phyloP scores from a whole-genome alignment of 2,797 vertebrate species.

The Mionectes olivaceus region DNA sequence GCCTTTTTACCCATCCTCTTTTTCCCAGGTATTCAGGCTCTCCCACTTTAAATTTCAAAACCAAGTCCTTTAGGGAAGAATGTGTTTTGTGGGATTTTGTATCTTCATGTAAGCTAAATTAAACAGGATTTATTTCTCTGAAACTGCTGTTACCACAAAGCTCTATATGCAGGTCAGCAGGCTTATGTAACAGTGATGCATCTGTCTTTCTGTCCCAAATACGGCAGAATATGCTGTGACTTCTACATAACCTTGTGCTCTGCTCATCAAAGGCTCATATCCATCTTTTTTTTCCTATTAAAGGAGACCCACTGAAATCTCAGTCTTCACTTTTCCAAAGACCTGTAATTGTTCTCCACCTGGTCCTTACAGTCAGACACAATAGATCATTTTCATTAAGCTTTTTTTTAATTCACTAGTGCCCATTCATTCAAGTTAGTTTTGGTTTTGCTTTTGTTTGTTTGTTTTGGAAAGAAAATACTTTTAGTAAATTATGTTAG shows the following conservation, averaged over 20 bases:
- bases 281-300: neutral
- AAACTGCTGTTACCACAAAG: neutral
- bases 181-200: slow-evolving; percentile 58
- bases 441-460: neutral
- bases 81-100: neutral
- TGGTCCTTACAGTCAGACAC: neutral
- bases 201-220: slow-evolving; percentile 35
- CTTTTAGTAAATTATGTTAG: neutral
- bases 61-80: neutral
- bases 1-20: neutral
- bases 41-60: neutral
- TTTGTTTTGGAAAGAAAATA: neutral
- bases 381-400: neutral
- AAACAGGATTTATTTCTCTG: slow-evolving; percentile 14
- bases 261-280: neutral
- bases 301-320: neutral
- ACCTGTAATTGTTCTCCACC: neutral
- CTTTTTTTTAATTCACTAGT: neutral
- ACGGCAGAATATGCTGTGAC: slow-evolving; percentile 8
- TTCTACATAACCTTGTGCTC: neutral
- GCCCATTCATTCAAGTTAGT: neutral
- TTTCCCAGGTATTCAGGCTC: neutral
- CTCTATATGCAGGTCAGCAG: slow-evolving; percentile 57
- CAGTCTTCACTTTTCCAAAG: neutral
- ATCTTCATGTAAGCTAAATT: neutral